phyloP scores from a whole-genome alignment of 2,888 invertebrate genomes.

The Hypercompe scribonia region DNA sequence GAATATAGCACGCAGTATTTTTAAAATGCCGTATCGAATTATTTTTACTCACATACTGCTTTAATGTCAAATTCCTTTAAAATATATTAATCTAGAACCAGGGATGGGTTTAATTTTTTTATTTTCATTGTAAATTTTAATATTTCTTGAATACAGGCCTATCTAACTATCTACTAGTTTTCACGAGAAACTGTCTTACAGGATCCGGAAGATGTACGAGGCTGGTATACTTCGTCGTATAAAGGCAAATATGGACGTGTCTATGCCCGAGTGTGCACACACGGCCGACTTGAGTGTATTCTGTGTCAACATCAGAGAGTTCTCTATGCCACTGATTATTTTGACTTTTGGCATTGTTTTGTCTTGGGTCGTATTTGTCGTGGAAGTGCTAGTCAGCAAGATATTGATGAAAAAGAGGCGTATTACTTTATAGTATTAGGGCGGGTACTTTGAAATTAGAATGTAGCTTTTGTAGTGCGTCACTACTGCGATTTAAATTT shows the following conservation, averaged over 20 bases:
- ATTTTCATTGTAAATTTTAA: not conserved
- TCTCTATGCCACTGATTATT: constrained; percentile 85
- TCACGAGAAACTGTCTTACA: constrained; percentile 55
- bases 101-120: too few species aligned
- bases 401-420: constrained; percentile 17
- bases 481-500: too few species aligned
- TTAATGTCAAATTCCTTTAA: too few species aligned
- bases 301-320: constrained; percentile 86
- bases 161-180: not conserved
- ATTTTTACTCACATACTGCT: too few species aligned
- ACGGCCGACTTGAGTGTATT: constrained; percentile 77
- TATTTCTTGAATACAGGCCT: not conserved
- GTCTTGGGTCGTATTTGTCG: constrained; percentile 67
- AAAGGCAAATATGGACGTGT: constrained; percentile 86
- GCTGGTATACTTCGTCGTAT: constrained; percentile 87
- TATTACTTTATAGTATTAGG: constrained; percentile 45
- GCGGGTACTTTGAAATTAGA: not conserved
- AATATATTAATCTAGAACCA: too few species aligned
- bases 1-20: too few species aligned
- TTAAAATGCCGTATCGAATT: too few species aligned
- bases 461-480: not conserved
- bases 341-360: constrained; percentile 80
- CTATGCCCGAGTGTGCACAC: constrained; percentile 86
- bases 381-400: constrained; percentile 62
- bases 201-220: constrained; percentile 87